Conservation (phyloP, 64 coral and sea anemone species). For the Dendronephthya gigantea region DNA sequence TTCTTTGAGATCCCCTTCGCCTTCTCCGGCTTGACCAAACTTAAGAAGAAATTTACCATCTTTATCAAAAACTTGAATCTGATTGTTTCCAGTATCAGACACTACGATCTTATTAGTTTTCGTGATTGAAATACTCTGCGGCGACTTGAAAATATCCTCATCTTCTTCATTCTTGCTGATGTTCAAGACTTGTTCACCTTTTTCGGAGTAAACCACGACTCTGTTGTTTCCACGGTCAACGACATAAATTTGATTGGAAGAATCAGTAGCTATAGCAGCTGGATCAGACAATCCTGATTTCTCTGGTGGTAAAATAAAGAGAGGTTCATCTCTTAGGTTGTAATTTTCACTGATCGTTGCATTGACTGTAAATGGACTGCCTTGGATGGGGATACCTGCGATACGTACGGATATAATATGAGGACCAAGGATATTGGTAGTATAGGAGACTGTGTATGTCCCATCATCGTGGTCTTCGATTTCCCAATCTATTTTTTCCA, state of each 20-base stretch:
- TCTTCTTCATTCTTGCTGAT: background rate
- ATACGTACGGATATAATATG: background rate
- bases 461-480: background rate
- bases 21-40: background rate
- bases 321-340: background rate
- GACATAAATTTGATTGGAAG: background rate
- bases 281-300: background rate
- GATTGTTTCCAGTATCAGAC: background rate
- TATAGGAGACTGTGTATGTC: background rate
- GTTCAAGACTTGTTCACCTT: background rate
- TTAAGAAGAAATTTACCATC: background rate
- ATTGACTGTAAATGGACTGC: background rate
- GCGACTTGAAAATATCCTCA: background rate
- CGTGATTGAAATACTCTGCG: background rate
- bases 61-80: slow-evolving; percentile 8
- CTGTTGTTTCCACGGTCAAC: background rate
- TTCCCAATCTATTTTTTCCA: background rate
- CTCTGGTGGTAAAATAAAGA: background rate
- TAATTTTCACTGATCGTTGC: background rate
- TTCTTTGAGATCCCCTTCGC: background rate
- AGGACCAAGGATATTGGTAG: background rate
- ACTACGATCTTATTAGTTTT: slow-evolving; percentile 6
- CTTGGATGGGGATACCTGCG: background rate
- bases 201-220: background rate
- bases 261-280: background rate